phyloP scores from a whole-genome alignment of 2,888 invertebrate species.

The Isotomurus palustris region DNA sequence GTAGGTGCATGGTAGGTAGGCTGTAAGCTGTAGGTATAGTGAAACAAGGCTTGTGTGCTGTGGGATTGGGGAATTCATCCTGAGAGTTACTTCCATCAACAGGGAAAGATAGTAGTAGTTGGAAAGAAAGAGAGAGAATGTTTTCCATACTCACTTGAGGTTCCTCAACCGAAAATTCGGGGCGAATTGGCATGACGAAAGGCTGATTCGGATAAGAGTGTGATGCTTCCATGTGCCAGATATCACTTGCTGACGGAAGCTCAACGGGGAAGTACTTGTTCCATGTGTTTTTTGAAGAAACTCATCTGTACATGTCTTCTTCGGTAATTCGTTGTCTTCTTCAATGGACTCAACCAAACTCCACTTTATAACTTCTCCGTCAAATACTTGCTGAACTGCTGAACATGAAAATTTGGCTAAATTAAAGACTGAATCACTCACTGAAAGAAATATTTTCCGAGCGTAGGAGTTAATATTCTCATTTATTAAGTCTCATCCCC shows the following conservation, averaged over 20 bases:
- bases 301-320: slow-evolving; percentile 1
- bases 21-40: background rate
- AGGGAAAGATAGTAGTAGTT: background rate
- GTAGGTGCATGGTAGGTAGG: background rate
- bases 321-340: no score
- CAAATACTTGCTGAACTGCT: no score
- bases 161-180: slow-evolving; percentile 2
- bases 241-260: slow-evolving; percentile 14
- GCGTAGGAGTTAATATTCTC: no score
- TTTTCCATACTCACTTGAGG: background rate
- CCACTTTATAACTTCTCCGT: no score
- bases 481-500: no score
- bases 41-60: background rate
- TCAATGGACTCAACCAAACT: no score
- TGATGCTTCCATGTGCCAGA: slow-evolving; percentile 14
- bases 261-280: slow-evolving; percentile 9
- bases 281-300: background rate
- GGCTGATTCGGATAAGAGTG: slow-evolving; percentile 14
- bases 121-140: background rate
- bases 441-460: no score
- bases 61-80: background rate
- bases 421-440: no score
- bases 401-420: no score
- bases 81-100: no score
- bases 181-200: slow-evolving; percentile 2